A percentile compares a stretch with the other conserved stretches of the same genome.
phyloP scores from a whole-genome alignment of 2,113 vertebrate species.

The Ellobius talpinus region DNA sequence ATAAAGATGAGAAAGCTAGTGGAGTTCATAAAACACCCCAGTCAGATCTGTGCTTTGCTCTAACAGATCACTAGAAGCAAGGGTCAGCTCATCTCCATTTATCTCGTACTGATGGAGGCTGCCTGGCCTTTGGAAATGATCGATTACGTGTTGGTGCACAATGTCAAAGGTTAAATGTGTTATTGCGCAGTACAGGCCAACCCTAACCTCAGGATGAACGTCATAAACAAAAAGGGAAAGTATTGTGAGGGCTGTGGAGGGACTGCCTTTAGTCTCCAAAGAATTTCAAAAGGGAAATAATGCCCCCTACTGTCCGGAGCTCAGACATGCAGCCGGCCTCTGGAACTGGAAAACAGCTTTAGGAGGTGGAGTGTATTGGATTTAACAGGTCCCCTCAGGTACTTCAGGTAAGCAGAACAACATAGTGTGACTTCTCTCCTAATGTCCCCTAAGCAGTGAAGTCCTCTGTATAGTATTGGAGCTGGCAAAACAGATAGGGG shows the following conservation, averaged over 20 bases:
- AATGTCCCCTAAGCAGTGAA: not conserved
- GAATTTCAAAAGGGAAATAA: slow-evolving; percentile 85
- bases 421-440: not conserved
- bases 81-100: slow-evolving; percentile 67
- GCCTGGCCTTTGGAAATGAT: slow-evolving; percentile 76
- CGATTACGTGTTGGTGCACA: slow-evolving; percentile 80
- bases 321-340: not conserved
- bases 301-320: slow-evolving; percentile 85
- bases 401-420: not conserved
- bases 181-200: slow-evolving; percentile 84
- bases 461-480: fast-evolving
- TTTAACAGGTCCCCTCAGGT: slow-evolving; percentile 43
- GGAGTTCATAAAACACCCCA: slow-evolving; percentile 59
- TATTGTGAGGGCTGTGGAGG: slow-evolving; percentile 52
- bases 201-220: slow-evolving; percentile 86
- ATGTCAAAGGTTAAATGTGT: slow-evolving; percentile 87
- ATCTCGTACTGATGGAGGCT: slow-evolving; percentile 69
- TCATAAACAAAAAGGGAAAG: slow-evolving; percentile 84
- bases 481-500: not conserved
- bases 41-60: slow-evolving; percentile 61
- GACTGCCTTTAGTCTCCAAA: slow-evolving; percentile 76
- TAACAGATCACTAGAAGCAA: slow-evolving; percentile 55
- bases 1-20: slow-evolving; percentile 53
- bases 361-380: not conserved
- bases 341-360: not conserved